Conservation (phyloP, 30 jellyfish, hydroid and myxozoan genomes). For the Cassiopea andromeda region DNA sequence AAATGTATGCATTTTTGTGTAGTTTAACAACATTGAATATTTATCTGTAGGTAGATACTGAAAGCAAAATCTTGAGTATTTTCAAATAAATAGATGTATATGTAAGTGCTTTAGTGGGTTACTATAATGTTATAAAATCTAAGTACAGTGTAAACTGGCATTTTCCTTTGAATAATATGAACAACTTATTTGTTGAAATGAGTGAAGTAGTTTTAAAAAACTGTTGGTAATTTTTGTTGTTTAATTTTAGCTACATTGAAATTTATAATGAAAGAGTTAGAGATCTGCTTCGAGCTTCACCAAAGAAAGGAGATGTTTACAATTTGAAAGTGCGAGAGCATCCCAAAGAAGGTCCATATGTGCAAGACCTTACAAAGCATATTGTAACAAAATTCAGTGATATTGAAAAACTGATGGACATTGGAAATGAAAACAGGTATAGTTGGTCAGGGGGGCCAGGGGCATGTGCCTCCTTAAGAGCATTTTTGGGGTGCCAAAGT, state of each 20-base stretch:
- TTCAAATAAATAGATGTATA: too few species aligned
- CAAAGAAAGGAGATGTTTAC: slow-evolving; percentile 87
- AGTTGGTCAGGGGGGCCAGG: too few species aligned
- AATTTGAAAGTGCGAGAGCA: slow-evolving; percentile 83
- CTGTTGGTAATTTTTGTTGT: not conserved
- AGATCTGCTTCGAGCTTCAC: slow-evolving; percentile 77
- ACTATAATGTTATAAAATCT: too few species aligned
- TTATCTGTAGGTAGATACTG: too few species aligned
- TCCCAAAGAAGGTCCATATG: slow-evolving; percentile 86
- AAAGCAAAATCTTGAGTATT: too few species aligned
- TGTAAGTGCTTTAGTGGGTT: too few species aligned
- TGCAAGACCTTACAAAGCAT: slow-evolving; percentile 80
- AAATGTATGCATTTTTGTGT: too few species aligned
- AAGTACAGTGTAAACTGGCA: too few species aligned
- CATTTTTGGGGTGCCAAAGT: too few species aligned
- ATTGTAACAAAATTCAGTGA: slow-evolving; percentile 77
- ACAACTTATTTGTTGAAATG: not conserved
- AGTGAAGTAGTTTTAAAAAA: not conserved
- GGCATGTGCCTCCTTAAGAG: too few species aligned
- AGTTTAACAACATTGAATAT: too few species aligned
- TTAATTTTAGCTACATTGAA: slow-evolving; percentile 62
- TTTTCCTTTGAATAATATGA: not conserved
- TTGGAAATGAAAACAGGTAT: slow-evolving; percentile 75
- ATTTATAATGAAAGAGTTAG: slow-evolving; percentile 84
- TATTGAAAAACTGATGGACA: slow-evolving; percentile 80